A percentile compares a stretch with the other conserved stretches of the same genome.
These are phyloP conservation scores for Petrocephalus schoutedeni DNA, from an alignment of 2,797 vertebrate species.

Conservation along the genomic window DNA sequence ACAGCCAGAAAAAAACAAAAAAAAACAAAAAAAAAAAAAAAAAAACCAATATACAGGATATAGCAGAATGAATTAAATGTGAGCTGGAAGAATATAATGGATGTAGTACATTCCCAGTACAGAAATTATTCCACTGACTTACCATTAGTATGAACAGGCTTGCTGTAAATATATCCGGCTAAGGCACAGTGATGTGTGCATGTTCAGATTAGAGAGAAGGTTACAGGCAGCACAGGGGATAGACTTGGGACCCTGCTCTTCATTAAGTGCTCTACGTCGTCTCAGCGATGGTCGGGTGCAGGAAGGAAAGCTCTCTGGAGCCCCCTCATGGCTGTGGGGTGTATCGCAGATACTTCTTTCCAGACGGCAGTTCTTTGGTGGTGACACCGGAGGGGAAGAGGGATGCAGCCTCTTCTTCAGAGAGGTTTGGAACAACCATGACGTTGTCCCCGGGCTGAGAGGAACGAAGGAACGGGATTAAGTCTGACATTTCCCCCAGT, in stretches of 20 bases:
- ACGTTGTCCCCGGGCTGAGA: constrained; percentile 76
- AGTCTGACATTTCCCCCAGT: neutral
- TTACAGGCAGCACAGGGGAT: neutral
- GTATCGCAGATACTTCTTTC: constrained; percentile 89
- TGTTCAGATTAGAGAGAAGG: neutral
- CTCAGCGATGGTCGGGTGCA: neutral
- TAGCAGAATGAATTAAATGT: neutral
- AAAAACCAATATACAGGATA: neutral
- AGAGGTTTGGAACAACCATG: constrained; percentile 84
- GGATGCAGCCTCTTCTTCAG: constrained; percentile 75
- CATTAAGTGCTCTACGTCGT: neutral
- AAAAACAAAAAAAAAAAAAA: neutral
- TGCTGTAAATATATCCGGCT: neutral
- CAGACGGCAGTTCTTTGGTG: constrained; percentile 82
- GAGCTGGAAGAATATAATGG: neutral
- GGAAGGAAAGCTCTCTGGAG: neutral
- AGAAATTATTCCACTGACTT: neutral
- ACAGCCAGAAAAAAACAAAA: no score
- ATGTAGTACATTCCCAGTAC: neutral
- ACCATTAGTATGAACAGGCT: neutral
- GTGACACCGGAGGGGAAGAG: constrained; percentile 82
- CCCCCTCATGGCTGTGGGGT: constrained; percentile 68
- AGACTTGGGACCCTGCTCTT: neutral
- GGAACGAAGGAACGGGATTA: neutral
- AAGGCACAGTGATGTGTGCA: constrained; percentile 9